phyloP scores from a whole-genome alignment of 1,140 invertebrate species.

The Pollicipes pollicipes region DNA sequence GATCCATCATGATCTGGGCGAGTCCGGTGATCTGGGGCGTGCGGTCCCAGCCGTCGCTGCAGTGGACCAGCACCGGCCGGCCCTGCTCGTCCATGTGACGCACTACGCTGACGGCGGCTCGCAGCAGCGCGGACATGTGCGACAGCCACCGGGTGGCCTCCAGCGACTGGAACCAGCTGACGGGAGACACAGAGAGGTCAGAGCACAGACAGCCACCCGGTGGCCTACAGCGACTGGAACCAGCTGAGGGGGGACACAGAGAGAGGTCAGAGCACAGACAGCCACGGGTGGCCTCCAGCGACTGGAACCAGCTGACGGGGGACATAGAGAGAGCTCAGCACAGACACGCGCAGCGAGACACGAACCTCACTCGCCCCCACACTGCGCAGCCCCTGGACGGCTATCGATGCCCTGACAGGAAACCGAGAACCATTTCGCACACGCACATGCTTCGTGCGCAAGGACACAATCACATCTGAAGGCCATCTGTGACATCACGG shows the following conservation, averaged over 20 bases:
- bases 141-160: slow-evolving; percentile 80
- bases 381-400: no score
- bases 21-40: slow-evolving; percentile 85
- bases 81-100: slow-evolving; percentile 62
- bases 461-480: no score
- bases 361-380: no score
- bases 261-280: slow-evolving; percentile 31
- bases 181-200: no score
- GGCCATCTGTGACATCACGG: no score
- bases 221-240: no score
- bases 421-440: no score
- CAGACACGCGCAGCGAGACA: background rate
- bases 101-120: slow-evolving; percentile 56
- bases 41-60: slow-evolving; percentile 92
- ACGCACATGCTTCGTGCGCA: no score
- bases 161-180: slow-evolving; percentile 67
- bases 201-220: background rate
- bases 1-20: slow-evolving; percentile 78
- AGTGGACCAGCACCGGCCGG: slow-evolving; percentile 82
- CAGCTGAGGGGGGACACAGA: slow-evolving; percentile 27
- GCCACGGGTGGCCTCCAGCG: slow-evolving; percentile 72
- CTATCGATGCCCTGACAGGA: no score
- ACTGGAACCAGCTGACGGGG: slow-evolving; percentile 60
- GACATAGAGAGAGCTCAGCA: no score
- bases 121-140: slow-evolving; percentile 63